Base-by-base conservation (phyloP, 2,888 invertebrate species). In the Eupithecia pulchellata region DNA sequence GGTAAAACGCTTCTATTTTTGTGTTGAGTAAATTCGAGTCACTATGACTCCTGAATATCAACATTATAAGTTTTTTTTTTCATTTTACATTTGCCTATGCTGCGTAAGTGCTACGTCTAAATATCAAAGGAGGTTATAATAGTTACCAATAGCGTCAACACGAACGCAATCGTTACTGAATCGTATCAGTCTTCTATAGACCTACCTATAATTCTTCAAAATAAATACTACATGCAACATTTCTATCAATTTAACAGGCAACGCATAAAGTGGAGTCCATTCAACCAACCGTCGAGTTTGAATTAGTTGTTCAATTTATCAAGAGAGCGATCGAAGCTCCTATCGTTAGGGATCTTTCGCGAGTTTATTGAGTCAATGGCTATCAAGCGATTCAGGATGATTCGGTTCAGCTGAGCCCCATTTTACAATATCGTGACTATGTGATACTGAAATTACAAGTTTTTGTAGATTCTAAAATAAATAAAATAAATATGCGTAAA, bases 221-320 rank as follows among this genome's bases (percentile, higher is more conserved):
- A 27, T 42, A 30, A 69, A 61, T 27, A 65, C 61, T 61, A 39
- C 34, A 14, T 63, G 32, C 29, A 64, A 65, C 29, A 66, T 61
- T 73, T 77, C 76, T 76, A 77, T 77, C 76, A 76, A 76, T 74
- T 72, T 69, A 55, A 39, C 68, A 64, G 62, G 61, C 61, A 63
- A 71, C 63, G 68, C 60, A 52, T 69, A 74, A 42, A 69, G 74
- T 74, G 52, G 67, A 32, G 67, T 66, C 71, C 77, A 76, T 78
- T 76, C 76, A 78, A 76, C 74, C 69, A 73, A 74, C 68, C 70
- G 69, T 65, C 62, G 71, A 75, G 72, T 75, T 61, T 76, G 73
- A 78, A 78, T 78, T 75, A 72, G 72, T 57, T 68, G 74, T 47
- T 72, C 76, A 71, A 73, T 74, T 77, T 75, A 77, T 76, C 75